Percentiles rank a stretch among this genome's conserved stretches.
Evolutionary conservation across 2,888 invertebrate genomes (phyloP).

Genomic region (Platycheirus rosarum): DNA sequence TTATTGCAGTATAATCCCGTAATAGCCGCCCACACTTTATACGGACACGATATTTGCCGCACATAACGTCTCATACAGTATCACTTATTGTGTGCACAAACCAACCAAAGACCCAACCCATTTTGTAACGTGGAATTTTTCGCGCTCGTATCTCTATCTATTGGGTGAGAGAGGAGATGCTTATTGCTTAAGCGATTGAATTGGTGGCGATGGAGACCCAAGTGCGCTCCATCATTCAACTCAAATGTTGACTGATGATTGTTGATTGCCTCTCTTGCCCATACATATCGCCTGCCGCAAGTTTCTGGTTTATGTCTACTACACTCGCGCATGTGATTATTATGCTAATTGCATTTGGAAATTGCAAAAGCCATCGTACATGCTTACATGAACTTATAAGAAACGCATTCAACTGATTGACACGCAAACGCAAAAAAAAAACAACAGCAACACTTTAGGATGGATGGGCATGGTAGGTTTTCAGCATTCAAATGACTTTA

Average conservation of each 20-base stretch:
- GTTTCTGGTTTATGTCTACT: neutral
- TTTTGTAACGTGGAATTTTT: slow-evolving; percentile 23
- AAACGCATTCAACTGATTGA: slow-evolving; percentile 37
- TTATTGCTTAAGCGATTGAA: slow-evolving; percentile 9
- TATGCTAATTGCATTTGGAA: slow-evolving; percentile 69
- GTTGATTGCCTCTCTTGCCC: slow-evolving; percentile 31
- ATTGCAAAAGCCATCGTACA: slow-evolving; percentile 23
- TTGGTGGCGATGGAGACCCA: slow-evolving; percentile 4
- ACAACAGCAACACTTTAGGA: neutral
- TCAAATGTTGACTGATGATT: slow-evolving; percentile 31
- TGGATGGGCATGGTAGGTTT: slow-evolving; percentile 7
- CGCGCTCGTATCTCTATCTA: neutral
- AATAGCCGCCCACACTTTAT: slow-evolving; percentile 1
- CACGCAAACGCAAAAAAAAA: slow-evolving; percentile 22
- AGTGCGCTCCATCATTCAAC: slow-evolving; percentile 18
- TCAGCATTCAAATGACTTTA: slow-evolving; percentile 17
- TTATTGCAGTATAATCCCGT: slow-evolving; percentile 13
- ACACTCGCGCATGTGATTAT: slow-evolving; percentile 50
- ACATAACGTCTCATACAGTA: slow-evolving; percentile 6
- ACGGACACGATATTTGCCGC: neutral
- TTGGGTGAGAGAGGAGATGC: slow-evolving; percentile 18
- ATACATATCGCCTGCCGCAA: neutral
- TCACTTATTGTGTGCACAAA: slow-evolving; percentile 72
- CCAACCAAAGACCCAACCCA: slow-evolving; percentile 71
- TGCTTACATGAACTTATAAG: neutral